Evolutionary conservation across 2,797 vertebrate genomes (phyloP).

Genomic region (Urocyon cinereoargenteus): DNA sequence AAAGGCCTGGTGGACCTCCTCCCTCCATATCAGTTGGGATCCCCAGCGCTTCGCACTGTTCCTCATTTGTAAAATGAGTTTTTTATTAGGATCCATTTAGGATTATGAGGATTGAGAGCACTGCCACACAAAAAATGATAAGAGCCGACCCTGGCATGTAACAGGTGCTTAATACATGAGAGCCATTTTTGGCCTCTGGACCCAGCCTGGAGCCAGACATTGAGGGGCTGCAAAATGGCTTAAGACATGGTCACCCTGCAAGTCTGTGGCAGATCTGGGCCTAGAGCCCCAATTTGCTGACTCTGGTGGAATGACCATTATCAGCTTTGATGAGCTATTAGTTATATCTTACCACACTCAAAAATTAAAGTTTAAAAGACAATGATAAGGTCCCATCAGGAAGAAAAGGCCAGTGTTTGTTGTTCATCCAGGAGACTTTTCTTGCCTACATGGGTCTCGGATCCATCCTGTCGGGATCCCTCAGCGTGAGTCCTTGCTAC

Average conservation of each 20-base stretch:
- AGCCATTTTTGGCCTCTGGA: not conserved
- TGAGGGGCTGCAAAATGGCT: not conserved
- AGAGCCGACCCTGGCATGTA: not conserved
- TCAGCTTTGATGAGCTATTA: not conserved
- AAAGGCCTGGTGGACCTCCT: not conserved
- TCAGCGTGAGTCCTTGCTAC: not conserved
- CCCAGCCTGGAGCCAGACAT: not conserved
- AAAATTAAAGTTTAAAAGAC: slow-evolving; percentile 20
- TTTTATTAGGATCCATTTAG: not conserved
- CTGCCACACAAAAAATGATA: not conserved
- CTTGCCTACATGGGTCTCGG: not conserved
- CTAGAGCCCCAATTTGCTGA: not conserved
- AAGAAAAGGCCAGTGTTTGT: not conserved
- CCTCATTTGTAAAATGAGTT: not conserved
- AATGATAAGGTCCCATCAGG: not conserved
- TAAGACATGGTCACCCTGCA: not conserved
- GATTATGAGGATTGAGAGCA: not conserved
- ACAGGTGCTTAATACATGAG: not conserved
- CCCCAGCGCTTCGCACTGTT: not conserved
- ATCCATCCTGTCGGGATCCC: not conserved
- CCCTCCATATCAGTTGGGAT: fast-evolving
- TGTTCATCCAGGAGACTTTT: not conserved
- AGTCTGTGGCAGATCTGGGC: not conserved
- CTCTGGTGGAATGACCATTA: not conserved
- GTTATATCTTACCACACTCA: not conserved